Base-by-base conservation (phyloP, 2,888 invertebrate genomes). In the Eugnorisma glareosa region DNA sequence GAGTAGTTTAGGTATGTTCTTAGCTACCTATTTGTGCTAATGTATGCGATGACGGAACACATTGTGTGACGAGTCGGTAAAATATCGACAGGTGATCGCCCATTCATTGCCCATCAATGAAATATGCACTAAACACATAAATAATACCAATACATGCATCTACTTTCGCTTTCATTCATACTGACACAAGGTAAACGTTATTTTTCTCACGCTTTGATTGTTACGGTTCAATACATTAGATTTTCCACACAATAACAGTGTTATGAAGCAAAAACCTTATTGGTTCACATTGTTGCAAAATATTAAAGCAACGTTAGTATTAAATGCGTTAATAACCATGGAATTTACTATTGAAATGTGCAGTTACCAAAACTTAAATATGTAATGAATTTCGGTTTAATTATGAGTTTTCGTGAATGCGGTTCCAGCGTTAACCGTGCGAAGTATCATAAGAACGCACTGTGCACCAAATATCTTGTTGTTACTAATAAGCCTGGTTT, bases 11-110 rank as follows among this genome's bases (percentile, higher is more conserved):
- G 59, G 28, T 28, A 57, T 13, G 2, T 21, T n/a, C 78, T 79
- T 57, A 78, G 71, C 75, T 59, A 31, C 1, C 6, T 72, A 84
- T 81, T 82, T 88, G 84, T 79, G 82, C 77, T 90, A 88, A 90
- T 89, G 89, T 83, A 84, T 82, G 87, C 86, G 68, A 68, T 92
- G 90, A 91, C 81, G 89, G 84, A 92, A 91, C 83, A 18, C 13
- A 82, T 78, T 91, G 85, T 91, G 76, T 92, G 91, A 90, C 90
- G 91, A 91, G 64, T 92, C 89, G 88, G 84, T 70, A 66, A 78
- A 86, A 85, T 83, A 75, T 86, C 11, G 72, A 77, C 79, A 85
- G 73, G 64, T 82, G 82, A 88, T 89, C 85, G 73, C 15, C 68
- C 79, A 86, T 86, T 76, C 71, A 79, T 72, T 75, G 66, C 72